Conservation (phyloP, 1,140 invertebrate genomes). For the Melanaphis sacchari region DNA sequence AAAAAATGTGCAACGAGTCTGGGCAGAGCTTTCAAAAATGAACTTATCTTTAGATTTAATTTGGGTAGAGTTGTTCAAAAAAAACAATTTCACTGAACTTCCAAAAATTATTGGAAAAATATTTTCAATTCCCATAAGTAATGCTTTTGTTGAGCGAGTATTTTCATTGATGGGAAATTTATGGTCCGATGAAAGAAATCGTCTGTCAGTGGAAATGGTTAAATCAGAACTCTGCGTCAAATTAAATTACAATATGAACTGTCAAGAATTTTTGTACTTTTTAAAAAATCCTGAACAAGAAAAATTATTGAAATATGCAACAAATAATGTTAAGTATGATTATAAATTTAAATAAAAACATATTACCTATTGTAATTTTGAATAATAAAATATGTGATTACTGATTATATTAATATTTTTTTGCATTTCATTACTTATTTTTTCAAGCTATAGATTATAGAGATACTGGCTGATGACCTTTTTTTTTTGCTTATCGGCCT, state of each 20-base stretch:
- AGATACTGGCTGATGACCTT: neutral
- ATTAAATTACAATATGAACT: constrained; percentile 24
- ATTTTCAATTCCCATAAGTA: constrained; percentile 30
- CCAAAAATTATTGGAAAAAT: constrained; percentile 10
- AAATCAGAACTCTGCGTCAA: constrained; percentile 4
- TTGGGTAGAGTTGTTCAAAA: neutral
- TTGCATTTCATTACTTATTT: neutral
- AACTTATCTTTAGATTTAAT: neutral
- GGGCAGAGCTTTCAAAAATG: neutral
- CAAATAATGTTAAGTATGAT: constrained; percentile 17
- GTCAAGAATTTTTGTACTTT: neutral
- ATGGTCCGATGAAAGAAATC: constrained; percentile 20
- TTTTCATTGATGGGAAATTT: constrained; percentile 19
- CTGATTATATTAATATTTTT: constrained; percentile 2
- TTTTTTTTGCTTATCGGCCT: too few species aligned
- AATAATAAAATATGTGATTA: constrained; percentile 9
- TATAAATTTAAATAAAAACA: neutral
- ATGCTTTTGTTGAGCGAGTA: neutral
- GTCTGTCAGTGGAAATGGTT: constrained; percentile 2
- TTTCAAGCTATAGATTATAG: neutral
- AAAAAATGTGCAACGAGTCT: neutral
- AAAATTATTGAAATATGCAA: constrained; percentile 5
- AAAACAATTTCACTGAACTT: neutral
- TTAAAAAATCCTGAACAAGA: neutral
- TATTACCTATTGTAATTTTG: neutral